Base-by-base conservation (phyloP, 1,140 invertebrate species). In the Papilio xuthus region DNA sequence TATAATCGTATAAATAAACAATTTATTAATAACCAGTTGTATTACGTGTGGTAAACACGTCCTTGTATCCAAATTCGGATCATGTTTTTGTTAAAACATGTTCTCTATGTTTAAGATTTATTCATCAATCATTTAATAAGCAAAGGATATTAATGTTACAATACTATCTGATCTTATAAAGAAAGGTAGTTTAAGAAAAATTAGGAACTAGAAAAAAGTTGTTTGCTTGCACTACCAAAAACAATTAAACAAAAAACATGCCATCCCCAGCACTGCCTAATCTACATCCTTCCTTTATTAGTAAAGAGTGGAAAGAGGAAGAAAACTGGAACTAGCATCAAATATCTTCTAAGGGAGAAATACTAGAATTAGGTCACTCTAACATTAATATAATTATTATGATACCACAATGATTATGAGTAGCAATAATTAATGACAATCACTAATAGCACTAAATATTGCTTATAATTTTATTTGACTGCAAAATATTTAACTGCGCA, bases 11-110 rank as follows among this genome's bases (percentile, higher is more conserved):
- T 28, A 10, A 28, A 67, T 67, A 28, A 67, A 28, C 15, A 12
- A 67, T 28, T 63, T 28, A 63, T 32, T 28, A 67, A 67, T 67
- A 67, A 56, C 56, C 26, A 63, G 12, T 67, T 67, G 60, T 67
- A 13, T 67, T 28, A 7, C 23, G 4, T 23, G 20, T 12, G 26
- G 60, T 67, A 67, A 67, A 67, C 26, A 60, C 20, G 60, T 28
- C 60, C 60, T 67, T 67, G 60, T 67, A 28, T 28, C 60, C 0
- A 32, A 63, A 67, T 28, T 15, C 13, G 10, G 23, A 67, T 28
- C 60, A 28, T 67, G 60, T 67, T 63, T 50, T 12, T 60, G 9
- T 60, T 60, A 12, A 2, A 13, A 4, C 26, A n/a, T 60, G 23
- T 60, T 10, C 15, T 67, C 32, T 26, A 7, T 32, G 15, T 67